Evolutionary conservation across 2,888 invertebrate genomes (phyloP), one percentile per base, ranked within the genome.

Genomic region (Tipula vernalis): DNA sequence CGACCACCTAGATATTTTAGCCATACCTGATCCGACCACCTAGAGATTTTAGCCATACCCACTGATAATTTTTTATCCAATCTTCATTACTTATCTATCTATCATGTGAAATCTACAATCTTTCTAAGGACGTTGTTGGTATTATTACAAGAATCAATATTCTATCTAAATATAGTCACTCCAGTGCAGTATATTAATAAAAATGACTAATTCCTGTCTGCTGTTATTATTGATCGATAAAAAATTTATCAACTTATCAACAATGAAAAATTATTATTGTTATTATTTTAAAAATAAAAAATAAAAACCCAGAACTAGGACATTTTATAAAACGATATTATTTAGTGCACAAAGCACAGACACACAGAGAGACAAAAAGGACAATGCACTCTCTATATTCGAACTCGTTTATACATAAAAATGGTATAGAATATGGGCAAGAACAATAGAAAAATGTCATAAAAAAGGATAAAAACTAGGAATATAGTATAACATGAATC

Each of bases 361-460:
- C 18, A 28, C 28, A 71, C 18, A 18, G 71, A 28, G 12, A 71
- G 28, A 28, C 71, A 71, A 71, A 71, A 71, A 71, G 71, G 71
- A 71, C 71, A 71, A 71, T 71, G 71, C 28, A 71, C 71, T 71
- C 28, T 15, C 4, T 57, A 1, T 71, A 28, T 28, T 47, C 71
- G 28, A 28, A 18, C 28, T 71, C 51, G 51, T 71, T 10, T 71
- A 18, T 71, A 71, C 28, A 28, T 71, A 71, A 12, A 71, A 71
- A 71, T 71, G 18, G 28, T 28, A 71, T 71, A 71, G 18, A 71
- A 71, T 71, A 71, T 28, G 28, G 71, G 28, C 28, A 71, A 71
- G 71, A 71, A 71, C 71, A 71, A 71, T 71, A 71, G 71, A 71
- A 71, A 71, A 71, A 71, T 71, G 71, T 71, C 71, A 71, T 71